Evolutionary conservation across 2,888 invertebrate species (phyloP).

Genomic region (Noctua comes): DNA sequence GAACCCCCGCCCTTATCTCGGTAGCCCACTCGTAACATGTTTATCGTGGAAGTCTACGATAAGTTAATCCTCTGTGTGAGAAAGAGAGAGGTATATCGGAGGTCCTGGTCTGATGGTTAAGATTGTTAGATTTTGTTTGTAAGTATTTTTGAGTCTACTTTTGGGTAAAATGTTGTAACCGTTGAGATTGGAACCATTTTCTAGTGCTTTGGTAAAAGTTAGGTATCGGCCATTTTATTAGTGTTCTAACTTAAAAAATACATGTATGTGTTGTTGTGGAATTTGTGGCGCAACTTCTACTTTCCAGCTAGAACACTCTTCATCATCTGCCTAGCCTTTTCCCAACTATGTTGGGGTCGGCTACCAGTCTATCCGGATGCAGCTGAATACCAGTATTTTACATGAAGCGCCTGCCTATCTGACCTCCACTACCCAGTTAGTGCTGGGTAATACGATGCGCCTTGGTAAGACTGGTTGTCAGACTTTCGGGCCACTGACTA

Average conservation of each 20-base stretch:
- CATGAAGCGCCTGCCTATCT: too few species aligned
- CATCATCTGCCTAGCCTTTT: too few species aligned
- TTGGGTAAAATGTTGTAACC: background rate
- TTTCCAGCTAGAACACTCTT: too few species aligned
- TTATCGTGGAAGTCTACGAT: slow-evolving; percentile 66
- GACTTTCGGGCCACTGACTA: too few species aligned
- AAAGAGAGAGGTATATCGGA: slow-evolving; percentile 46
- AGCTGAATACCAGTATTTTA: too few species aligned
- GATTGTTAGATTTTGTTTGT: background rate
- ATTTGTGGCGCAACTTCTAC: background rate
- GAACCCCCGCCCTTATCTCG: slow-evolving; percentile 69
- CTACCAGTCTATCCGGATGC: too few species aligned
- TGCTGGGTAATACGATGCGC: too few species aligned
- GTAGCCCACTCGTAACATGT: slow-evolving; percentile 67
- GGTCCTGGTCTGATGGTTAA: slow-evolving; percentile 32
- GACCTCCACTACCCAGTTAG: too few species aligned
- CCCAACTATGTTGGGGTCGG: too few species aligned
- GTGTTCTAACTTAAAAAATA: background rate
- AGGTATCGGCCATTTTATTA: background rate
- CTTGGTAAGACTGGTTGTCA: too few species aligned
- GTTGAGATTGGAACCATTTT: background rate
- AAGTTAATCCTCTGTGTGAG: slow-evolving; percentile 66
- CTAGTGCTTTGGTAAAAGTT: background rate
- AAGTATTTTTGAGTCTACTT: background rate
- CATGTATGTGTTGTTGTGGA: background rate